These are phyloP conservation scores for Stictocephala bisonia DNA, from an alignment of 2,888 invertebrate species.

Conservation along the genomic window DNA sequence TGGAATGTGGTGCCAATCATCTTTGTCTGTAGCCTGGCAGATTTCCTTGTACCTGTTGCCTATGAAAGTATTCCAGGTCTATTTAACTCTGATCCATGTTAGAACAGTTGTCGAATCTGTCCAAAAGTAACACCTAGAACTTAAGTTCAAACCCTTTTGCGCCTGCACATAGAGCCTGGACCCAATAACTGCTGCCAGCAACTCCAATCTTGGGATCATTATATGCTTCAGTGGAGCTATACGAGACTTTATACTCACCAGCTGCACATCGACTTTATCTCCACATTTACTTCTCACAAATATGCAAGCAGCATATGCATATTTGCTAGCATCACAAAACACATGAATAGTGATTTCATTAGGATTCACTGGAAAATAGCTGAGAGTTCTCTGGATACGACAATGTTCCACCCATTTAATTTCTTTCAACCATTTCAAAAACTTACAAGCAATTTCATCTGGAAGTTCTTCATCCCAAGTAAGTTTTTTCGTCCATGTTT, in stretches of 20 bases:
- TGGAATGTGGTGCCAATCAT: constrained; percentile 33
- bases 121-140: constrained; percentile 18
- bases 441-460: no score
- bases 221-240: constrained; percentile 54
- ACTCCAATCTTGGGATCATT: constrained; percentile 60
- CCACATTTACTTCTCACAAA: constrained; percentile 29
- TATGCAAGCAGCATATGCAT: constrained; percentile 40
- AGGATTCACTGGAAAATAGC: not conserved
- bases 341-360: constrained; percentile 27
- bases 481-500: constrained; percentile 45
- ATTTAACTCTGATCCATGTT: constrained; percentile 34
- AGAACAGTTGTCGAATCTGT: constrained; percentile 43
- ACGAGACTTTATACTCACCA: constrained; percentile 57
- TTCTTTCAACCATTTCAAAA: no score
- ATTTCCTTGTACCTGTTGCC: constrained; percentile 39
- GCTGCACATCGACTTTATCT: constrained; percentile 45
- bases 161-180: constrained; percentile 46
- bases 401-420: no score
- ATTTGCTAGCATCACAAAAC: constrained; percentile 42
- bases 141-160: constrained; percentile 1
- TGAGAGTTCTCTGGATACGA: no score
- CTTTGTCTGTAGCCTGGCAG: not conserved
- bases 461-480: constrained; percentile 27
- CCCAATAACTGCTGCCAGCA: constrained; percentile 57
- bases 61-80: constrained; percentile 45